Evolutionary conservation across 2,113 vertebrate species (phyloP), one percentile per base, ranked within the genome.

Genomic region (Cepphus grylle): DNA sequence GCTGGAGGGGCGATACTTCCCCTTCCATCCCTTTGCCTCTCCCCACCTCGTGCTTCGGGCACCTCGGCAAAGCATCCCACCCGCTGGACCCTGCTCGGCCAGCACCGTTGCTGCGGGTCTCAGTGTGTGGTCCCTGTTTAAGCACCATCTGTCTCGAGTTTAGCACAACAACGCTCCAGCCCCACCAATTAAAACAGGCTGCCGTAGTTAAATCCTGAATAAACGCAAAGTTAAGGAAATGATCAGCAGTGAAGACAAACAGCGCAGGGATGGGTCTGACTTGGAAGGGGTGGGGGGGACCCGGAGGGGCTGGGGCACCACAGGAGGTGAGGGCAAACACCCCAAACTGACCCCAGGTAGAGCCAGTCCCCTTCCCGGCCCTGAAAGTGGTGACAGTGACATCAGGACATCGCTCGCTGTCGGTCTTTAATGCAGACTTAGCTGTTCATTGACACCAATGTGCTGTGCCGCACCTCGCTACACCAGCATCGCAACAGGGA

Each of bases 121-220:
- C 74, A 62, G 63, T 91, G 96, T 92, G 96, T 97, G 96, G 97
- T 97, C 97, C 79, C 79, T 69, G 74, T 88, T 85, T 80, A 90
- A 97, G 90, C 62, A 49, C 97, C 96, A 98, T 98, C 98, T 98
- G 98, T 97, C 97, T 97, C 21, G 61, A 97, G 93, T 98, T 96
- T 97, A 97, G 62, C 92, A 76, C 93, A 95, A 88, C 95, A 96
- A 93, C 43, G 71, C 82, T 81, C 82, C 94, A 94, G 95, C 90
- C 91, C 62, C 69, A 95, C 92, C 95, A 90, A 95, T 76, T 91
- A 97, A 94, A 97, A 95, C 90, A 94, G 94, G 81, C 96, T 92
- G 92, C 47, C 22, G 20, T 70, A 86, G 74, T 65, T 59, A 90
- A 93, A 95, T 12, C 65, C 93, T 83, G 85, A 96, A 96, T 71